These are phyloP conservation scores for Coleophora deauratella DNA, from an alignment of 2,888 invertebrate genomes.

Conservation along the genomic window DNA sequence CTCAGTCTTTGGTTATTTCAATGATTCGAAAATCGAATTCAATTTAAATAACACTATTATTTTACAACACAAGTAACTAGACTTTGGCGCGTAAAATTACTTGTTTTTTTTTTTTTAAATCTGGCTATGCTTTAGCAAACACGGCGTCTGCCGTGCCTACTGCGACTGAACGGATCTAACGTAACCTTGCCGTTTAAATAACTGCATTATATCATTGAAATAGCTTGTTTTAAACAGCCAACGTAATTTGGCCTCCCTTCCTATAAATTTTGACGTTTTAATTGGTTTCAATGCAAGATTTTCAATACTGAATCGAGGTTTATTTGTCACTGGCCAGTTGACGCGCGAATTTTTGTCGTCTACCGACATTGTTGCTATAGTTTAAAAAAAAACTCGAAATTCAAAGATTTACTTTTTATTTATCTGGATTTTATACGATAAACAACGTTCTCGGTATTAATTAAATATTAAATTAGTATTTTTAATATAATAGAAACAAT, in stretches of 20 bases:
- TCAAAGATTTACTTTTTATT: too few relatives aligned
- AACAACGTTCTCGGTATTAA: too few relatives aligned
- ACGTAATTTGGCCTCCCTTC: too few relatives aligned
- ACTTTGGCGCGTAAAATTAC: constrained; percentile 40
- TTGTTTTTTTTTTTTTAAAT: constrained; percentile 26
- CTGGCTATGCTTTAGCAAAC: constrained; percentile 31
- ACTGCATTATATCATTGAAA: constrained; percentile 17
- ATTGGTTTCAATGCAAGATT: not conserved
- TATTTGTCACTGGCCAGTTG: not conserved
- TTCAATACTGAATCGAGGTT: not conserved
- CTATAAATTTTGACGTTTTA: too few relatives aligned
- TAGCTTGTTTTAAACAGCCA: too few relatives aligned
- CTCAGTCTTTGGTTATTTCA: constrained; percentile 23
- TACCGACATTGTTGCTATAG: not conserved
- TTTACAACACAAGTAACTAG: constrained; percentile 37
- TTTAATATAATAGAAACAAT: too few relatives aligned
- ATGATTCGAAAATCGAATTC: constrained; percentile 21
- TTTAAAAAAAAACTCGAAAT: too few relatives aligned
- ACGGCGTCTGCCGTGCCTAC: constrained; percentile 39
- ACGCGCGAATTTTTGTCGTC: not conserved
- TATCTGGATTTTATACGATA: too few relatives aligned
- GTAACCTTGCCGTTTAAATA: constrained; percentile 40
- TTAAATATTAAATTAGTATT: too few relatives aligned
- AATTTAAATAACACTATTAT: constrained; percentile 30
- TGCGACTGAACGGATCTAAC: constrained; percentile 26